Base-by-base conservation (phyloP, 2,113 vertebrate species). In the Fregata magnificens region DNA sequence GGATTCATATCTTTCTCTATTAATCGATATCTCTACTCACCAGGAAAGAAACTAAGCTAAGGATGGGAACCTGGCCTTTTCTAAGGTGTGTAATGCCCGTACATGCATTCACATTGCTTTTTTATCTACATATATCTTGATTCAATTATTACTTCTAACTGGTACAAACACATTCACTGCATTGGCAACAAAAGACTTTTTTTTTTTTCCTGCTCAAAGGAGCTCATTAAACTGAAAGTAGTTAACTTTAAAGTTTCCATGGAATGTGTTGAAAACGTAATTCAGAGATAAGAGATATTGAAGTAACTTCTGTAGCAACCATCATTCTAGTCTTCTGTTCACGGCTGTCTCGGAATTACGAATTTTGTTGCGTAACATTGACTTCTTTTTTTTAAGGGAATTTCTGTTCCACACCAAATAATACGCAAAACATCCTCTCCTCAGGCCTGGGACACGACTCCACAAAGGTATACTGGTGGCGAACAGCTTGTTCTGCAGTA, bases 101-200 rank as follows among this genome's bases (percentile, higher is more conserved):
- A 95, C 94, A 95, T 62, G 93, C 82, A 96, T 62, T 95, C 47
- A 34, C 73, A 42, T 73, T 88, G 74, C 93, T 73, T 91, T 86
- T 85, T 97, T 91, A 96, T 95, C 96, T 94, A 31, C 38, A 58
- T 72, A 38, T 82, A 97, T 97, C 95, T 97, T 85, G 89, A 97
- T 77, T 95, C 89, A 95, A 70, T 96, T 97, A 96, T 94, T 77
- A 93, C 79, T 86, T 90, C 71, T 97, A 97, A 95, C 94, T 82
- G 88, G 96, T 93, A 94, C 85, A 95, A 97, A 97, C 97, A 94
- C 53, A 97, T 92, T 96, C 79, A 74, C 79, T 40, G 69, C 85
- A 80, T 16, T 92, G 95, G 93, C 96, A 96, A 96, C 93, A 95
- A 95, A 94, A 88, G 87, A 38, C 62, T 38, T 67, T 67, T 81